Evolutionary conservation across 2,888 invertebrate genomes (phyloP), one percentile per base, ranked within the genome.

Genomic region (Orthosia incerta): DNA sequence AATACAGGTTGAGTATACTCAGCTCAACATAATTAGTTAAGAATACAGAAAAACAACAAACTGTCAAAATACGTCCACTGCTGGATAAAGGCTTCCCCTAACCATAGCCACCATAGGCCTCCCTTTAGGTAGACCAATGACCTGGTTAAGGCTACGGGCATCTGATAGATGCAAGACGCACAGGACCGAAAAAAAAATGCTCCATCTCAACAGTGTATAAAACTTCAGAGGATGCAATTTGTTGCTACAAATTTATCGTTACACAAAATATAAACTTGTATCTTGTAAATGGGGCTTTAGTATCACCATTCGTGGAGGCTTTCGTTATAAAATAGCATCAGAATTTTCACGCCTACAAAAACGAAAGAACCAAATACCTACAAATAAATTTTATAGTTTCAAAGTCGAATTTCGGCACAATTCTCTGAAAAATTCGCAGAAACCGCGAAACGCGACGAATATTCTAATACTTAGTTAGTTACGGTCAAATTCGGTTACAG

Each of bases 401-500:
- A 15, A 57, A 18, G 1, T 46, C 0, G 1, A 50, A 80, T 74
- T 60, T 20, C 13, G 13, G 4, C 0, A 23, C 15, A 16, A 13
- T 53, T 46, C 56, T 20, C 15, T 3, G 0, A 39, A 55, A 66
- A 61, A 16, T 50, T 50, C 12, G 3, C n/a, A 2, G 20, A 9
- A 57, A 20, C 23, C 48, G 59, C 50, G 51, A 31, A 55, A 23
- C 48, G 62, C 23, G 26, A 68, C 73, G 79, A 84, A 86, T 84
- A 74, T 78, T 84, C 61, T 81, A 84, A 79, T 79, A 68, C 74
- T 65, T 57, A 65, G 74, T 82, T 84, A 84, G 60, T 68, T 71
- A 51, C 56, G 23, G 72, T n/a, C 53, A 75, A 80, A 85, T 82
- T 82, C 20, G 64, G 77, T 82, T 87, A 74, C 63, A 74, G 67